phyloP scores from a whole-genome alignment of 2,113 vertebrate genomes.

The Anoplopoma fimbria region DNA sequence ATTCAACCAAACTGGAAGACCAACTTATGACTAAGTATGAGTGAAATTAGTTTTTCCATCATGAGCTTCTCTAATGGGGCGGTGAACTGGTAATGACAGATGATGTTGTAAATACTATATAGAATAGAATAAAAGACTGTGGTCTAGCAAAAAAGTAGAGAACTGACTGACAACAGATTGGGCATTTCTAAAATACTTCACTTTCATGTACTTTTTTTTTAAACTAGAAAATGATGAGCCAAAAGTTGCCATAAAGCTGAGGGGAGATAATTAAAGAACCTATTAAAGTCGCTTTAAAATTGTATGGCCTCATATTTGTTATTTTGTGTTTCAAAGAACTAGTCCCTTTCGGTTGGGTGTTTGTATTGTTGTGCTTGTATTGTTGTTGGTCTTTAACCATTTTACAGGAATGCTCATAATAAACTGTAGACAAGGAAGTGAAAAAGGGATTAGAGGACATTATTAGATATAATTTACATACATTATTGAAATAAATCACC shows the following conservation, averaged over 20 bases:
- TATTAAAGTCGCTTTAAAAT: too few relatives aligned
- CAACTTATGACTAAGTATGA: neutral
- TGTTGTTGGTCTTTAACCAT: neutral
- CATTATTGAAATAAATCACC: neutral
- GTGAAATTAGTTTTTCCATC: neutral
- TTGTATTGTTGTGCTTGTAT: neutral
- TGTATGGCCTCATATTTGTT: too few relatives aligned
- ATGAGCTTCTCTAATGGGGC: neutral
- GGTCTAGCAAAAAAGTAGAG: neutral
- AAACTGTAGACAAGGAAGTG: neutral
- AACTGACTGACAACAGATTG: too few relatives aligned
- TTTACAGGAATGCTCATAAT: neutral
- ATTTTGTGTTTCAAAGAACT: neutral
- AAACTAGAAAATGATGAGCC: too few relatives aligned
- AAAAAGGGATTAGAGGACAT: neutral
- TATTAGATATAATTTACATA: neutral
- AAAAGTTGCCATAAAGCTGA: too few relatives aligned
- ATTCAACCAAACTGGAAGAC: neutral
- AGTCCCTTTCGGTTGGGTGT: neutral
- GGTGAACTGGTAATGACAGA: neutral
- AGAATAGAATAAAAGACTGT: neutral
- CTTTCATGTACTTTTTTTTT: too few relatives aligned
- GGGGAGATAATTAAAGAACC: too few relatives aligned
- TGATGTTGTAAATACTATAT: neutral
- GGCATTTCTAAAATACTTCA: too few relatives aligned